Conservation (phyloP, 1,140 invertebrate species). For the Leptinotarsa lineolata region DNA sequence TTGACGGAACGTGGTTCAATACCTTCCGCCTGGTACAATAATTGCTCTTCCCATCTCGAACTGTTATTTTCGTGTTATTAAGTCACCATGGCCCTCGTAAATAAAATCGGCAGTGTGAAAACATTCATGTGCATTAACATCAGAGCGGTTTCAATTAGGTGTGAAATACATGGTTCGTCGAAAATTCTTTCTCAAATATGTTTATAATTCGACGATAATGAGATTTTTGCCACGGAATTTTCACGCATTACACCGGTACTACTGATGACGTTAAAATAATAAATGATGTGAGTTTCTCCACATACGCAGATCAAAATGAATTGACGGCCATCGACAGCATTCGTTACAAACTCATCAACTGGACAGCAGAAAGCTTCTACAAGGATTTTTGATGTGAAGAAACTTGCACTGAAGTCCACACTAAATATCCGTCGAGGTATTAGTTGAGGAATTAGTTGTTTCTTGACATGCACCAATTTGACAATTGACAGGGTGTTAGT, state of each 20-base stretch:
- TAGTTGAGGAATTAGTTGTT: too few relatives aligned
- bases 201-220: not conserved
- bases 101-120: not conserved
- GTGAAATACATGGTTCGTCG: constrained; percentile 5
- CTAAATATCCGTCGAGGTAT: too few relatives aligned
- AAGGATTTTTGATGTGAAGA: too few relatives aligned
- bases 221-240: not conserved
- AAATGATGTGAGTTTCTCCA: not conserved
- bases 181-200: not conserved
- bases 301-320: too few relatives aligned
- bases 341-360: too few relatives aligned
- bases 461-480: too few relatives aligned
- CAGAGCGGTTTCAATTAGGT: not conserved
- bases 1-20: not conserved
- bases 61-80: not conserved
- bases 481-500: too few relatives aligned
- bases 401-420: too few relatives aligned
- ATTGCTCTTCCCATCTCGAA: not conserved
- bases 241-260: not conserved
- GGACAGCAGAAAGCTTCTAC: too few relatives aligned
- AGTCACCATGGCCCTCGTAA: not conserved
- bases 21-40: not conserved
- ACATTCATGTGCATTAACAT: constrained; percentile 2
- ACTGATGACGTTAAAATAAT: not conserved
- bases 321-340: too few relatives aligned